A percentile compares a stretch with the other conserved stretches of the same genome.
Evolutionary conservation across 2,888 invertebrate genomes (phyloP).

Genomic region (Netelia melanura): DNA sequence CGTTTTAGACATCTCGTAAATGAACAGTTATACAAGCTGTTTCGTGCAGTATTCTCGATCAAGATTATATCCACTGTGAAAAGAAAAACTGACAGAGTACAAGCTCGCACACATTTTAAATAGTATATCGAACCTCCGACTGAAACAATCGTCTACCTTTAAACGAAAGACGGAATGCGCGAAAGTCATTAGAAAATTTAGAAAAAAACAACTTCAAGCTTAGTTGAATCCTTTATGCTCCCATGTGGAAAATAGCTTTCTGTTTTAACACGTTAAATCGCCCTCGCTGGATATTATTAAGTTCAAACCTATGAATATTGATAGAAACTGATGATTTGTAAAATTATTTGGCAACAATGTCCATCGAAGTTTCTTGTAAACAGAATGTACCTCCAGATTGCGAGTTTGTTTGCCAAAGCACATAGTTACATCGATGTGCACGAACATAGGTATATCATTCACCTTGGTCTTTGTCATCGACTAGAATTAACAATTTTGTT

Average conservation of each 20-base stretch:
- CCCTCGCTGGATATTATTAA: conserved; percentile 48
- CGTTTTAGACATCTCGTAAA: conserved; percentile 17
- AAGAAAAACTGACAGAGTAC: conserved; percentile 44
- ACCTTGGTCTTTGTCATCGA: too few species aligned
- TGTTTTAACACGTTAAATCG: neutral
- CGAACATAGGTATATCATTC: too few species aligned
- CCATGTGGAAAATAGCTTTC: conserved; percentile 34
- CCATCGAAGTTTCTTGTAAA: too few species aligned
- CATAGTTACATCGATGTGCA: too few species aligned
- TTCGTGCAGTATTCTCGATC: conserved; percentile 22
- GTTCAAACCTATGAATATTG: conserved; percentile 27
- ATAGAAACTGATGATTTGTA: neutral
- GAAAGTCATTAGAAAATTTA: conserved; percentile 31
- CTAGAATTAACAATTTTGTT: too few species aligned
- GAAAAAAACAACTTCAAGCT: conserved; percentile 6
- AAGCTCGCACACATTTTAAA: conserved; percentile 37
- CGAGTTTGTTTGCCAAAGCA: too few species aligned
- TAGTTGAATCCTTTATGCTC: conserved; percentile 35
- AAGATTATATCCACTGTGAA: conserved; percentile 13
- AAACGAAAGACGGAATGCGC: neutral
- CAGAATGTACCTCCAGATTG: too few species aligned
- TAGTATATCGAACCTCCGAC: conserved; percentile 9
- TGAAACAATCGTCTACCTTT: conserved; percentile 18
- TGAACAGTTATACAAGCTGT: conserved; percentile 14
- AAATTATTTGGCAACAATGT: too few species aligned